Evolutionary conservation across 2,888 invertebrate genomes (phyloP), one percentile per base, ranked within the genome.

Genomic region (Machimus rusticus): DNA sequence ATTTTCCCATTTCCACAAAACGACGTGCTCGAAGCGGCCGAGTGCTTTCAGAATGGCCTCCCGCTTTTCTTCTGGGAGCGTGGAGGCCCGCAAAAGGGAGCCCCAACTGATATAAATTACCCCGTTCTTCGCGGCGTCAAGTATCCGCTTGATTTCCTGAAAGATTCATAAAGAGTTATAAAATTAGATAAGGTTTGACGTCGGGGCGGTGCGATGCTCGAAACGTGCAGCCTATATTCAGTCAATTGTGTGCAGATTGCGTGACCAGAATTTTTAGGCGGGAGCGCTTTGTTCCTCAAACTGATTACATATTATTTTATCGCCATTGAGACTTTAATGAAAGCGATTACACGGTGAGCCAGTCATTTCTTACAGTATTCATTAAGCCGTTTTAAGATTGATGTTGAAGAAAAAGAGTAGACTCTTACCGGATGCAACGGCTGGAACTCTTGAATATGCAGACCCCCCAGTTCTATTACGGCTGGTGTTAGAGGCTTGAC

Each of bases 1-100:
- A 89, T 94, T 95, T 90, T 96, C 95, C 94, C 94, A 95, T 92
- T 96, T 96, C 96, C 96, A 96, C 86, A 96, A 92, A 16, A 96
- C 94, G 23, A 28, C 94, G 90, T 95, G 94, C 86, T 92, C 92
- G 14, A 96, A 91, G 6, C 93, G 93, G 0, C 93, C 91, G 87
- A 95, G 94, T 0, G 94, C 95, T 5, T 93, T 93, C 28, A 95
- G 89, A 79, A 96, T 94, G 51, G 93, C 93, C 81, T 93, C 91
- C 78, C 94, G 91, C 89, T 94, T 94, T 2, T 94, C 92, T 14
- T 91, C 90, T 0, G 95, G 94, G 90, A 96, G 93, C 0, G 94
- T 93, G n/a, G 94, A 93, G 12, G 94, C 93, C 87, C 94, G 94
- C 88, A 96, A 94, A 93, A 96, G 94, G 0, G 96, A 96, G 1